phyloP scores from a whole-genome alignment of 2,113 vertebrate species.

The Aspidoscelis tigris region DNA sequence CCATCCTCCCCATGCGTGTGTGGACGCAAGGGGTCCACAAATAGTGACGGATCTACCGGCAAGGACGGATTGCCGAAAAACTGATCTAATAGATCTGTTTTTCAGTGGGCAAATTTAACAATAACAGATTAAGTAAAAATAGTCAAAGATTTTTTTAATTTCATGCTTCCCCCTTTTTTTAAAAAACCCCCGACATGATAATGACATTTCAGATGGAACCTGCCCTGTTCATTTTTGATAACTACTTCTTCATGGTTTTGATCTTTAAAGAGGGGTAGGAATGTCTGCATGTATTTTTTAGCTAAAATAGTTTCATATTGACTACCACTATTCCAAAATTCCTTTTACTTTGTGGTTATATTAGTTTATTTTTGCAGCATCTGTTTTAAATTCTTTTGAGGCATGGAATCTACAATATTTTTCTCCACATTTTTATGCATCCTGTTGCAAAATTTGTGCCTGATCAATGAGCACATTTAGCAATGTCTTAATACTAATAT shows the following conservation, averaged over 20 bases:
- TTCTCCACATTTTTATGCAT: not conserved
- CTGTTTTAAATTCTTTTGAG: not conserved
- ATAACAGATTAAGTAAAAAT: not conserved
- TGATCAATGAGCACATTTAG: not conserved
- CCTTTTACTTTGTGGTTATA: not conserved
- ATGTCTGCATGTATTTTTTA: not conserved
- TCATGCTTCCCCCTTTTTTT: not conserved
- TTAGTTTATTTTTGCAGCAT: not conserved
- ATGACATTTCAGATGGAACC: not conserved
- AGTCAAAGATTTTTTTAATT: not conserved
- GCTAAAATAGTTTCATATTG: not conserved
- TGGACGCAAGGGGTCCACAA: too few relatives aligned
- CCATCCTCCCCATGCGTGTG: too few relatives aligned
- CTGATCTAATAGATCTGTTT: too few relatives aligned
- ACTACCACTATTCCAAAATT: not conserved
- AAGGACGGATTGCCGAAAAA: too few relatives aligned
- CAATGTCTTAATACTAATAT: not conserved
- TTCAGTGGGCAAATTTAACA: not conserved
- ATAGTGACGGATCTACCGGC: too few relatives aligned
- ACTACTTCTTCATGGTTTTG: not conserved
- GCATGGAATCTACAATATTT: not conserved
- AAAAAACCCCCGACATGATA: not conserved
- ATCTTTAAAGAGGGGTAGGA: not conserved
- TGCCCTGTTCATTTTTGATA: not conserved
- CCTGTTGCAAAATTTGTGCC: not conserved